Evolutionary conservation across 2,888 invertebrate genomes (phyloP).

Genomic region (Coremacera marginata): DNA sequence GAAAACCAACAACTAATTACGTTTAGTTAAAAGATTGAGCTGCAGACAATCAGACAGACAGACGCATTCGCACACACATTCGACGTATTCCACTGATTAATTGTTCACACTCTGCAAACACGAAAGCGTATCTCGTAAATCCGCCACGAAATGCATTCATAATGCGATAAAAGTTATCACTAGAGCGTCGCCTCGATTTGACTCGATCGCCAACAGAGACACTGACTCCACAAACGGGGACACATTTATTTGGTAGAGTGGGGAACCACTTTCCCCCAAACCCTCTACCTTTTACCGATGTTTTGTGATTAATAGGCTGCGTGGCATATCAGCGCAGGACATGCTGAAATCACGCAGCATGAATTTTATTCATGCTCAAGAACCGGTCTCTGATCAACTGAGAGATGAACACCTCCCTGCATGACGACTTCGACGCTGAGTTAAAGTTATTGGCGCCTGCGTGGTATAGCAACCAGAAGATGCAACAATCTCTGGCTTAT

Average conservation of each 20-base stretch:
- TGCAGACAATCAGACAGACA: neutral
- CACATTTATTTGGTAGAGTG: neutral
- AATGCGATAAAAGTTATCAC: slow-evolving; percentile 38
- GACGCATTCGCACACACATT: slow-evolving; percentile 5
- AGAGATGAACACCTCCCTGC: slow-evolving; percentile 18
- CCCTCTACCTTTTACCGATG: neutral
- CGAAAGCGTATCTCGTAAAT: slow-evolving; percentile 26
- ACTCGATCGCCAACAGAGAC: neutral
- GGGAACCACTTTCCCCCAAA: no score
- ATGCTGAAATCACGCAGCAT: slow-evolving; percentile 9
- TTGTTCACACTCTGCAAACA: slow-evolving; percentile 33
- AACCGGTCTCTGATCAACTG: slow-evolving; percentile 2
- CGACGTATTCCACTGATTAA: slow-evolving; percentile 31
- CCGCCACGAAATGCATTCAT: slow-evolving; percentile 36
- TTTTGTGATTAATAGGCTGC: slow-evolving; percentile 30
- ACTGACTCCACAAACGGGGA: neutral
- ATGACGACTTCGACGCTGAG: neutral
- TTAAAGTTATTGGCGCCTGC: slow-evolving; percentile 9
- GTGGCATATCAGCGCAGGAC: slow-evolving; percentile 26
- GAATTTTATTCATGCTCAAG: neutral
- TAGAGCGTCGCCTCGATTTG: neutral
- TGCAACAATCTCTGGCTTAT: neutral
- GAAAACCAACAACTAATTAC: slow-evolving; percentile 36
- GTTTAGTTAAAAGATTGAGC: slow-evolving; percentile 25
- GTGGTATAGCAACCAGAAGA: neutral